Percentiles rank a stretch among this genome's conserved stretches.
Conservation (phyloP, 2,888 invertebrate species). For the Teleiodes luculella region DNA sequence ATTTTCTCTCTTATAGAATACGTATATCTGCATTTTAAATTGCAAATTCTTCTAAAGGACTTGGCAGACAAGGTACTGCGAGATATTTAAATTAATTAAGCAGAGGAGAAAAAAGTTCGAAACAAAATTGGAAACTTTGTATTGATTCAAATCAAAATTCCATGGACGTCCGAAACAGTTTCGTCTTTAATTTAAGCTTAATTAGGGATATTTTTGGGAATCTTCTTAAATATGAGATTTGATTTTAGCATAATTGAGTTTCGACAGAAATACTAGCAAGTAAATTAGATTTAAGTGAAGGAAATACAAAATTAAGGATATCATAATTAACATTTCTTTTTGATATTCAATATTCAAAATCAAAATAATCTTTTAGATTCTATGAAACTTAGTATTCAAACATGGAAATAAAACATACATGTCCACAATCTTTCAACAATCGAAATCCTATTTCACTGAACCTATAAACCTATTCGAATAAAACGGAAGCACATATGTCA, state of each 20-base stretch:
- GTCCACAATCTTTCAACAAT: too few species aligned
- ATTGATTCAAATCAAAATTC: constrained; percentile 45
- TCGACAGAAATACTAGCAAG: neutral
- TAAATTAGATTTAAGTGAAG: neutral
- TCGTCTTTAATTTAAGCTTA: constrained; percentile 48
- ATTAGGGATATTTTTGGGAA: constrained; percentile 42
- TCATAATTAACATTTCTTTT: too few species aligned
- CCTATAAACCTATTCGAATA: too few species aligned
- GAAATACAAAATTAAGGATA: neutral
- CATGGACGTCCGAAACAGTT: constrained; percentile 40
- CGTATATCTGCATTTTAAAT: too few species aligned
- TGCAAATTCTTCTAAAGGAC: neutral
- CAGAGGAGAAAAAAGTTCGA: neutral
- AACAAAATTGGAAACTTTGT: constrained; percentile 18
- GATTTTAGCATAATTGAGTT: constrained; percentile 28
- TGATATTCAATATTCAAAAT: too few species aligned
- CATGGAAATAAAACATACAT: too few species aligned
- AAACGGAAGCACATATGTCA: too few species aligned
- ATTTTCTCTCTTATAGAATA: too few species aligned
- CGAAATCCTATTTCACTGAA: too few species aligned
- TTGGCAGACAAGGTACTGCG: neutral
- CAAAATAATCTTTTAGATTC: too few species aligned
- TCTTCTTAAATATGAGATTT: constrained; percentile 32
- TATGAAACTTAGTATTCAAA: too few species aligned
- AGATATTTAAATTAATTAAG: neutral